phyloP scores from a whole-genome alignment of 2,888 invertebrate genomes.

The Sympetrum striolatum region DNA sequence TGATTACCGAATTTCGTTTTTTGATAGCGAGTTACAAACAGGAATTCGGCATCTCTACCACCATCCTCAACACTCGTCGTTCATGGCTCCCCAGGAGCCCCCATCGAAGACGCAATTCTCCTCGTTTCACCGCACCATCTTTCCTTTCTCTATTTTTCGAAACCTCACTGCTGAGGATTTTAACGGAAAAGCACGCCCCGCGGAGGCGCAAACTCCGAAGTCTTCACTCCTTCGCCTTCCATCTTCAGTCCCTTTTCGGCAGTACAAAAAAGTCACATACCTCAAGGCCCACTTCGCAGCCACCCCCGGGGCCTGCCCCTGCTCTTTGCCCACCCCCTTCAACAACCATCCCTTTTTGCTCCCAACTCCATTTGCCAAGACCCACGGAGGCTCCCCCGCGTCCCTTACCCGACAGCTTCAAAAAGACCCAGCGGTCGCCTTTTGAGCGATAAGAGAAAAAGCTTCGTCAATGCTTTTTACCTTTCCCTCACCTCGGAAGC shows the following conservation, averaged over 20 bases:
- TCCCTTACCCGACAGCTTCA: slow-evolving; percentile 24
- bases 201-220: background rate
- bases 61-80: background rate
- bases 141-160: background rate
- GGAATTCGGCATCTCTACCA: no score
- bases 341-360: background rate
- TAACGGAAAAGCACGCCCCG: background rate
- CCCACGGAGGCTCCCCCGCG: background rate
- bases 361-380: slow-evolving; percentile 24
- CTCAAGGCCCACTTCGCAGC: background rate
- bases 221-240: background rate
- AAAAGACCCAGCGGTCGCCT: slow-evolving; percentile 36
- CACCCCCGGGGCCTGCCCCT: background rate
- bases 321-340: slow-evolving; percentile 6
- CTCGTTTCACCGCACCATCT: background rate
- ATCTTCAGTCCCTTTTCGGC: background rate
- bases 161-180: background rate
- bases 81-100: no score
- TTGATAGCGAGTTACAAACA: no score
- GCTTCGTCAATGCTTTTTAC: slow-evolving; percentile 43
- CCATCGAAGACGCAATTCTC: background rate
- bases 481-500: slow-evolving; percentile 33
- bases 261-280: slow-evolving; percentile 32
- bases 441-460: slow-evolving; percentile 41
- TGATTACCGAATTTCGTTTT: no score